A percentile compares a stretch with the other conserved stretches of the same genome.
Evolutionary conservation across 2,888 invertebrate species (phyloP).

Genomic region (Eilema caniola): DNA sequence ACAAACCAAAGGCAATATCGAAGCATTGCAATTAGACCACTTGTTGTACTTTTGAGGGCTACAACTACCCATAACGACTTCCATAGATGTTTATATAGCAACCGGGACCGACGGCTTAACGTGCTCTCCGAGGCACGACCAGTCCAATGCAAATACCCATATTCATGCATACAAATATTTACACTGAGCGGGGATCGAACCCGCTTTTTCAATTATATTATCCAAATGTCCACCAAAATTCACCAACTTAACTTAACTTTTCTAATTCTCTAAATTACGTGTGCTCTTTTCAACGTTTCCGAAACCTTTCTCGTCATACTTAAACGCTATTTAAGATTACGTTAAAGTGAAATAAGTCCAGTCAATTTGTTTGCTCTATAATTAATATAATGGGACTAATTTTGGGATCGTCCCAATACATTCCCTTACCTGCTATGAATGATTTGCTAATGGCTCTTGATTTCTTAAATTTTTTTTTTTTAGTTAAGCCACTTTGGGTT

Average conservation of each 20-base stretch:
- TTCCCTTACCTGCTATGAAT: slow-evolving; percentile 73
- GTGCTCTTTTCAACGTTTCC: slow-evolving; percentile 21
- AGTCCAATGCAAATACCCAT: no score
- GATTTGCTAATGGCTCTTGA: slow-evolving; percentile 75
- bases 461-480: slow-evolving; percentile 51
- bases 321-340: slow-evolving; percentile 42
- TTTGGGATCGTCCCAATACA: slow-evolving; percentile 74
- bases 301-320: slow-evolving; percentile 37
- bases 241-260: background rate
- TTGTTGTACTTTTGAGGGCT: no score
- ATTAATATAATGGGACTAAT: slow-evolving; percentile 83
- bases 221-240: background rate
- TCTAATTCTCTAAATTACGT: background rate
- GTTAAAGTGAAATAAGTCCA: slow-evolving; percentile 62
- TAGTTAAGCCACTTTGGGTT: slow-evolving; percentile 31
- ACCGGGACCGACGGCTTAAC: no score
- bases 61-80: no score
- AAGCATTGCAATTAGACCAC: no score
- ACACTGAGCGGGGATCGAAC: no score
- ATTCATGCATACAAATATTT: no score
- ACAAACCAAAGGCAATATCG: no score
- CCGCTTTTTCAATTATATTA: background rate
- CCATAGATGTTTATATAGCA: no score
- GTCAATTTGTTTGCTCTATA: slow-evolving; percentile 76
- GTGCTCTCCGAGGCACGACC: no score